phyloP scores from a whole-genome alignment of 1,140 invertebrate genomes.

The Mizuhopecten yessoensis region DNA sequence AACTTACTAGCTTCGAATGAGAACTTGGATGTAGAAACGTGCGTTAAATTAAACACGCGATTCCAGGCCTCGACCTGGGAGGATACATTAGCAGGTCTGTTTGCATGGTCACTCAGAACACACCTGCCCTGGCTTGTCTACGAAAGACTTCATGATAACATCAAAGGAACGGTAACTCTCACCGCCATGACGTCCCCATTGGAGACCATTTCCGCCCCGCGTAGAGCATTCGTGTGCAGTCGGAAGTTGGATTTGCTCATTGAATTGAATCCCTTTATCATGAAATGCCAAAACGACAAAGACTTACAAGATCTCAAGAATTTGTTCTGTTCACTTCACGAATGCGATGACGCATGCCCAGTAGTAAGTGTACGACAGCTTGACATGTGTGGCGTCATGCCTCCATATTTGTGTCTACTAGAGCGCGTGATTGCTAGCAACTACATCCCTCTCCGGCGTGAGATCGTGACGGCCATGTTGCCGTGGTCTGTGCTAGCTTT shows the following conservation, averaged over 20 bases:
- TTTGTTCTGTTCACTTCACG: conserved; percentile 63
- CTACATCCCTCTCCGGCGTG: conserved; percentile 57
- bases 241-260: conserved; percentile 64
- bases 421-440: conserved; percentile 66
- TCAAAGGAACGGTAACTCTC: conserved; percentile 62
- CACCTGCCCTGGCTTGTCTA: conserved; percentile 68
- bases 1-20: conserved; percentile 49
- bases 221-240: conserved; percentile 61
- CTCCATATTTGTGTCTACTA: conserved; percentile 62
- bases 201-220: conserved; percentile 54
- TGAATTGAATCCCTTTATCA: conserved; percentile 64
- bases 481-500: conserved; percentile 70
- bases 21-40: conserved; percentile 43
- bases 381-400: conserved; percentile 61
- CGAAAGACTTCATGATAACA: conserved; percentile 69
- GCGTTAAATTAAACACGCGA: conserved; percentile 52
- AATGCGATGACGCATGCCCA: conserved; percentile 61
- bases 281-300: conserved; percentile 69
- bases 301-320: conserved; percentile 65
- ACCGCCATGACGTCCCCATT: conserved; percentile 59
- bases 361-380: conserved; percentile 63
- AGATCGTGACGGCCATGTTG: conserved; percentile 63
- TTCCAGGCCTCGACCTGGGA: conserved; percentile 68
- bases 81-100: conserved; percentile 68
- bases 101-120: conserved; percentile 67